Base-by-base conservation (phyloP, 2,797 vertebrate genomes). In the Ptychobarbus kaznakovi region DNA sequence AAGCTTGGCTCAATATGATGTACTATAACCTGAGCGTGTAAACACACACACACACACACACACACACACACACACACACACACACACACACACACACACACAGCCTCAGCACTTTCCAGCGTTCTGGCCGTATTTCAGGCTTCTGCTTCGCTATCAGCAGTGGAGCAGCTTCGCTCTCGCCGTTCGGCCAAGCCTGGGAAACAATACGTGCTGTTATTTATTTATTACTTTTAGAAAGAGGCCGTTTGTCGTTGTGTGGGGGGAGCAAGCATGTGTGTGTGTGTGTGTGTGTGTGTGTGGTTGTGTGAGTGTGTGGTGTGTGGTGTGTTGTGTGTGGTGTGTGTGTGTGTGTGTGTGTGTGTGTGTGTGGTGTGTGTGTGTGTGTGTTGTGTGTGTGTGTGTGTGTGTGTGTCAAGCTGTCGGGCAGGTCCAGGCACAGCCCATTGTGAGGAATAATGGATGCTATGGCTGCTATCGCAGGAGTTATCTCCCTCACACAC, bases 391-490 rank as follows among this genome's bases (percentile, higher is more conserved):
- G 75, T 3, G 28, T 1, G 9, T 11, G 84, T 80, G 75, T 32
- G 28, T 32, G 28, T 32, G 32, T 32, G 32, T 32, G 32, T 32
- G 32, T 88, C 81, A 80, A 73, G 61, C 80, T 88, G 83, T 87
- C 65, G 81, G 80, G 87, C 86, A 87, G 68, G 89, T 88, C 83
- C 58, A 85, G 76, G 78, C 82, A 78, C 70, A 84, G 81, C 86
- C 84, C 86, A 87, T 91, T 90, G 89, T 89, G 77, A 46, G 75
- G 86, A 87, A 92, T 95, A 95, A 95, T 95, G 92, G 93, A 94
- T 95, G 89, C 92, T 92, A 92, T 90, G 90, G 92, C 92, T 92
- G 91, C 93, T 95, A 96, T 95, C 95, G 92, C 91, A 89, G 90
- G 91, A 93, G 93, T 94, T 94, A 90, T 90, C 89, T 58, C 86